Percentiles rank a stretch among this genome's conserved stretches.
Conservation (phyloP, 2,888 invertebrate species). For the Eristalis tenax region DNA sequence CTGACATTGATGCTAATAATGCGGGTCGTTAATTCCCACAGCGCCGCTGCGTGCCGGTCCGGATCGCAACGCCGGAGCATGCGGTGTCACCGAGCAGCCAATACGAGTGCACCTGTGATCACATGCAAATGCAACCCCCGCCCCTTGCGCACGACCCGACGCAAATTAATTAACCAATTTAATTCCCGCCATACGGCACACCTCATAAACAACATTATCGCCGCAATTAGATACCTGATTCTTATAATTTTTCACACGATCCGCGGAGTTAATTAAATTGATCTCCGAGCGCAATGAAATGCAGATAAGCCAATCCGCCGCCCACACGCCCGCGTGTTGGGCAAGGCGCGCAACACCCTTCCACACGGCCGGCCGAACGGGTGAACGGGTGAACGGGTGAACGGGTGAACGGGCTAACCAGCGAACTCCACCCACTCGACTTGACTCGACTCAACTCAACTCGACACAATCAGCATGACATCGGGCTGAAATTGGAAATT, state of each 20-base stretch:
- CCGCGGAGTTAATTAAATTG: constrained; percentile 64
- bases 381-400: neutral
- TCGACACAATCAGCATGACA: constrained; percentile 37
- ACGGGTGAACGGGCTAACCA: constrained; percentile 6
- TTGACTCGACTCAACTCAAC: too few relatives aligned
- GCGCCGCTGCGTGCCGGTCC: constrained; percentile 31
- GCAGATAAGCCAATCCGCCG: constrained; percentile 57
- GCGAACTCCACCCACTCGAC: constrained; percentile 54
- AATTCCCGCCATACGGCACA: constrained; percentile 68
- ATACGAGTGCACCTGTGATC: neutral
- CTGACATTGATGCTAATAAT: constrained; percentile 53
- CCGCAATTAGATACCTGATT: constrained; percentile 63
- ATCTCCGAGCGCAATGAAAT: constrained; percentile 60
- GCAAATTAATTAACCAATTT: constrained; percentile 71
- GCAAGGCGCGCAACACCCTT: constrained; percentile 1
- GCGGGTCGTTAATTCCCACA: constrained; percentile 48
- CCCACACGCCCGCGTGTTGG: constrained; percentile 40
- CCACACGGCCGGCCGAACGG: neutral
- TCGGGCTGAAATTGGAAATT: constrained; percentile 59
- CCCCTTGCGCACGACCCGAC: constrained; percentile 33
- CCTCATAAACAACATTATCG: constrained; percentile 70
- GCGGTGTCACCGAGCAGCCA: constrained; percentile 25
- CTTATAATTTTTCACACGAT: constrained; percentile 70
- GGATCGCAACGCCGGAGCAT: too few relatives aligned
- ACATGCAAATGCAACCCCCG: constrained; percentile 54